These are phyloP conservation scores for Macrostomum cliftonense DNA, from an alignment of 2,888 invertebrate genomes.

Conservation along the genomic window DNA sequence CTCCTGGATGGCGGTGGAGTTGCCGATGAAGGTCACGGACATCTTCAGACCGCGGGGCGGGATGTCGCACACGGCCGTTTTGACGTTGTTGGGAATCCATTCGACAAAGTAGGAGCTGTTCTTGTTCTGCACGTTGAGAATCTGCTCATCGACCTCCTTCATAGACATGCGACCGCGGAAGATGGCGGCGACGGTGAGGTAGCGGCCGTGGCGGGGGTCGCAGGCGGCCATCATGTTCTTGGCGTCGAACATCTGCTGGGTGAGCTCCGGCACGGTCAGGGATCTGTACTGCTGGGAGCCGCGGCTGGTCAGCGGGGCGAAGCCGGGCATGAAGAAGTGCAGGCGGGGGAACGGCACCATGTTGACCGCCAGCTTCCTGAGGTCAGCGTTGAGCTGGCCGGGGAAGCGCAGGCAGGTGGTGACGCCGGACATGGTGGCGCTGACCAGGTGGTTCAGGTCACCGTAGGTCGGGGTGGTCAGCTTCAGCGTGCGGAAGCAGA, in stretches of 20 bases:
- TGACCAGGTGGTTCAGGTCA: slow-evolving; percentile 9
- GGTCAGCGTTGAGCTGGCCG: slow-evolving; percentile 10
- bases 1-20: slow-evolving; percentile 7
- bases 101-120: slow-evolving; percentile 64
- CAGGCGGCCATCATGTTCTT: slow-evolving; percentile 10
- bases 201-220: slow-evolving; percentile 25
- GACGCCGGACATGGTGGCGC: slow-evolving; percentile 8
- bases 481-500: slow-evolving; percentile 7
- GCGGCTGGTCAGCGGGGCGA: slow-evolving; percentile 6
- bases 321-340: slow-evolving; percentile 9
- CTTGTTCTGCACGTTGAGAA: slow-evolving; percentile 80
- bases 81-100: slow-evolving; percentile 81
- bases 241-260: slow-evolving; percentile 11
- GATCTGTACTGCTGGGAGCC: slow-evolving; percentile 1
- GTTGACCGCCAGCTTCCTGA: slow-evolving; percentile 10
- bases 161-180: slow-evolving; percentile 75
- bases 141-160: slow-evolving; percentile 69
- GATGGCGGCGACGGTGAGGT: slow-evolving; percentile 60
- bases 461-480: slow-evolving; percentile 8
- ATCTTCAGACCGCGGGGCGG: slow-evolving; percentile 41
- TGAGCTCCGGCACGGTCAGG: slow-evolving; percentile 5
- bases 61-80: slow-evolving; percentile 72
- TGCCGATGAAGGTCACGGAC: slow-evolving; percentile 7
- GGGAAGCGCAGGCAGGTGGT: slow-evolving; percentile 8
- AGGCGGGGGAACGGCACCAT: slow-evolving; percentile 9